Evolutionary conservation across 30 jellyfish, hydroid and myxozoan species (phyloP).

Genomic region (Phacellophora camtschatica): DNA sequence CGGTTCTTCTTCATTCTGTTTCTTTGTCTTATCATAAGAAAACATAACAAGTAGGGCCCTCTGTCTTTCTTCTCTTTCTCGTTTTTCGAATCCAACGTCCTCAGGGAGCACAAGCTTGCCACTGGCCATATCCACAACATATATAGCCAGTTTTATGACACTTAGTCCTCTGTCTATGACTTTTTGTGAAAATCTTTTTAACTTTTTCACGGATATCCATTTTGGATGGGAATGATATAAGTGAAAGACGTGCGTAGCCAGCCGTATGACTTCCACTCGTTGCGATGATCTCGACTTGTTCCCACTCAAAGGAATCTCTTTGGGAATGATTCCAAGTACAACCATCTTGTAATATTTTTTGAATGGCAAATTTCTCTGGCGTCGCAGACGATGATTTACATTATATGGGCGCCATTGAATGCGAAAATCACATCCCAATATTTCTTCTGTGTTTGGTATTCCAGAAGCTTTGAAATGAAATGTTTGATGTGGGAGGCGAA

Average conservation of each 20-base stretch:
- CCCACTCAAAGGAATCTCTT: background rate
- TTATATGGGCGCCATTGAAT: slow-evolving; percentile 39
- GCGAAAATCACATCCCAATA: slow-evolving; percentile 46
- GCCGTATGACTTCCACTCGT: slow-evolving; percentile 20
- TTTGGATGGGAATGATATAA: background rate
- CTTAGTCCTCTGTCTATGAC: background rate
- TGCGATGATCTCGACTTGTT: slow-evolving; percentile 1
- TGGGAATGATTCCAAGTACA: slow-evolving; percentile 34
- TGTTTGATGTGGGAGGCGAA: slow-evolving; percentile 43
- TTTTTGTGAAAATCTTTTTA: slow-evolving; percentile 12
- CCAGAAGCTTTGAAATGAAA: slow-evolving; percentile 28
- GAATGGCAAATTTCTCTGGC: slow-evolving; percentile 1
- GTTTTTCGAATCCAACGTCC: slow-evolving; percentile 64
- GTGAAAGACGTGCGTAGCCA: slow-evolving; percentile 31
- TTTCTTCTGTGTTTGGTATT: slow-evolving; percentile 26
- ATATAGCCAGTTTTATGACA: slow-evolving; percentile 42
- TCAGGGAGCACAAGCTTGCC: slow-evolving; percentile 49
- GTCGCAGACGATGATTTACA: slow-evolving; percentile 35
- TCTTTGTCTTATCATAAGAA: slow-evolving; percentile 31
- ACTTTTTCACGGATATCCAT: slow-evolving; percentile 29
- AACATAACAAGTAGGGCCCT: slow-evolving; percentile 69
- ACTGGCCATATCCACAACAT: slow-evolving; percentile 41
- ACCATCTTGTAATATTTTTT: slow-evolving; percentile 24
- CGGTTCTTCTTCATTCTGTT: slow-evolving; percentile 14
- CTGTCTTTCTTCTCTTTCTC: slow-evolving; percentile 49